Evolutionary conservation across 2,888 invertebrate species (phyloP), one percentile per base, ranked within the genome.

Genomic region (Drosophila phalerata): DNA sequence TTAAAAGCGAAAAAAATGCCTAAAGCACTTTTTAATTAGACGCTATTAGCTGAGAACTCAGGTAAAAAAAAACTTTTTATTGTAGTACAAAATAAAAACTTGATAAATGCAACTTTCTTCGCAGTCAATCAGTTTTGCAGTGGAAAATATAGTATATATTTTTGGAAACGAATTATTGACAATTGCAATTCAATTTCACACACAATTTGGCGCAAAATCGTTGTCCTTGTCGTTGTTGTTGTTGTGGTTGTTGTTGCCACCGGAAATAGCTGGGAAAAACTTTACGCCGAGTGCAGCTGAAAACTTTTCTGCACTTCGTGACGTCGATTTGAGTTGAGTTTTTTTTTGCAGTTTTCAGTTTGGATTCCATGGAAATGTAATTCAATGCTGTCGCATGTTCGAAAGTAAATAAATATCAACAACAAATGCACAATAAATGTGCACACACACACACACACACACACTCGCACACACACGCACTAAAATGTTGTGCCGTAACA

Each of bases 111-210:
- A 53, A 52, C 25, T 28, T 38, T 77, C 17, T 28, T 77, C 67
- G 48, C 70, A 70, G 70, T 76, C 72, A 87, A 81, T 84, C 87
- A 73, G 74, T 79, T 79, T 79, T 74, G 61, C 58, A 4, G 25
- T 56, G 66, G 57, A 55, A 70, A 79, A 83, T 69, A 78, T 78
- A n/a, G n/a, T n/a, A 19, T 19, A 22, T 22, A 22, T 22, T 87
- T 82, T 87, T 85, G 72, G 67, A 69, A 87, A 82, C 88, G 82
- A 84, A 84, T 84, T 84, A 84, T 84, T 84, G 84, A 84, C 84
- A 84, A 84, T 84, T 84, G 84, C 84, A 84, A 84, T 84, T 84
- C 88, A 87, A 84, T 84, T 84, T 84, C 88, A 87, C 84, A 84
- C 84, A 87, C 84, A 84, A 84, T 84, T 84, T 84, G 84, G 78